phyloP scores from a whole-genome alignment of 2,888 invertebrate genomes.

The Diaprepes abbreviatus region DNA sequence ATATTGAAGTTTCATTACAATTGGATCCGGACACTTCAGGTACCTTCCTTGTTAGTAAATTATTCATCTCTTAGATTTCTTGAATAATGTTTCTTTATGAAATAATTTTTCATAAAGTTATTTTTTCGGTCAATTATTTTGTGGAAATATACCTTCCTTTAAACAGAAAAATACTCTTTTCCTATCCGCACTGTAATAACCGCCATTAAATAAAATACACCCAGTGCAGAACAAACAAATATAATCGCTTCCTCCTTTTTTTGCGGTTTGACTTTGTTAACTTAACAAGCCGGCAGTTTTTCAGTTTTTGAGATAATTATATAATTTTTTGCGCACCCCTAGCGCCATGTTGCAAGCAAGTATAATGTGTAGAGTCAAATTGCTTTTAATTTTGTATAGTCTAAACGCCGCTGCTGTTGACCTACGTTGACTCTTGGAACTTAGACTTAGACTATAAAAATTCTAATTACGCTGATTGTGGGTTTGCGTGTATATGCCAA shows the following conservation, averaged over 20 bases:
- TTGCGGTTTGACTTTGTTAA: slow-evolving; percentile 8
- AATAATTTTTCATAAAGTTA: too few species aligned
- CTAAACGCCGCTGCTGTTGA: not conserved
- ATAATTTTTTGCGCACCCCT: slow-evolving; percentile 24
- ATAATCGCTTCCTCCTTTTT: not conserved
- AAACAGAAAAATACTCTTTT: too few species aligned
- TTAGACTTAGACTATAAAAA: not conserved
- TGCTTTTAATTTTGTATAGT: not conserved
- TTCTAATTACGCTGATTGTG: slow-evolving; percentile 20
- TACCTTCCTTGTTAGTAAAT: too few species aligned
- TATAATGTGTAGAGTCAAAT: not conserved
- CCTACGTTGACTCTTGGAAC: not conserved
- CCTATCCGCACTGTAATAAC: too few species aligned
- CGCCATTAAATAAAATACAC: not conserved
- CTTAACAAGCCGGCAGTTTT: slow-evolving; percentile 1
- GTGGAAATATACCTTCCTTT: too few species aligned
- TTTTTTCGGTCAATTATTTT: too few species aligned
- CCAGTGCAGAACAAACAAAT: not conserved
- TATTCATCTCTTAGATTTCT: too few species aligned
- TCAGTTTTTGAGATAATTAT: slow-evolving; percentile 12
- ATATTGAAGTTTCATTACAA: too few species aligned
- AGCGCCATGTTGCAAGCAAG: slow-evolving; percentile 27
- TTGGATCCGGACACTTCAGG: too few species aligned
- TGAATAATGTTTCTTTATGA: too few species aligned
- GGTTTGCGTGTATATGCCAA: slow-evolving; percentile 26